Base-by-base conservation (phyloP, 1,140 invertebrate species). In the Cherax destructor region DNA sequence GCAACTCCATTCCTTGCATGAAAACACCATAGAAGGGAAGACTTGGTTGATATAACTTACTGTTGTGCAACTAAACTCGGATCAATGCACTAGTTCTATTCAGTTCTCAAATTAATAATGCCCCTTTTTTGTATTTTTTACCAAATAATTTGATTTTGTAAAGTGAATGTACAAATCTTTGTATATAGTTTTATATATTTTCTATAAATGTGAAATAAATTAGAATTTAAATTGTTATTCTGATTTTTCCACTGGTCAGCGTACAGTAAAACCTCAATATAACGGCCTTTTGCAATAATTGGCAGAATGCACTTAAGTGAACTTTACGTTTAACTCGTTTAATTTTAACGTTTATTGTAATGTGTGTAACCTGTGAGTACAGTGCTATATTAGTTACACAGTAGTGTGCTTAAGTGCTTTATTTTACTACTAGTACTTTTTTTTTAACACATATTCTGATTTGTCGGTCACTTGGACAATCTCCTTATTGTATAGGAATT, bases 171-270 rank as follows among this genome's bases (percentile, higher is more conserved):
- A 91, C 90, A 91, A 91, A 91, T 92, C 61, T 83, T 91, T 87
- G 88, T 91, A 87, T 92, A 92, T 92, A 91, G 84, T 87, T 91
- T 86, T 92, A 91, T 87, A 91, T 87, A 92, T 92, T 92, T 90
- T 92, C 92, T 86, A 91, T 91, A 91, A 87, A 91, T 91, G 85
- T 91, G 90, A 91, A 81, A 83, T 83, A 91, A 91, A 86, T 88
- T 92, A 91, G 89, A 91, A 91, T 83, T 74, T 79, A 83, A 74
- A 76, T 47, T 59, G n/a, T 49, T 59, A 18, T 61, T 59, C 56
- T 83, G 30, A 83, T 81, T 72, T 88, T 52, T 76, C 49, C 56
- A 18, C 18, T 56, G 52, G 30, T 41, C 30, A 41, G 30, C 0
- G 30, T 41, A 41, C 30, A 41, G 30, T 41, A 41, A 41, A 41